phyloP scores from a whole-genome alignment of 1,140 invertebrate genomes.

The Dolichoris vasculosae region DNA sequence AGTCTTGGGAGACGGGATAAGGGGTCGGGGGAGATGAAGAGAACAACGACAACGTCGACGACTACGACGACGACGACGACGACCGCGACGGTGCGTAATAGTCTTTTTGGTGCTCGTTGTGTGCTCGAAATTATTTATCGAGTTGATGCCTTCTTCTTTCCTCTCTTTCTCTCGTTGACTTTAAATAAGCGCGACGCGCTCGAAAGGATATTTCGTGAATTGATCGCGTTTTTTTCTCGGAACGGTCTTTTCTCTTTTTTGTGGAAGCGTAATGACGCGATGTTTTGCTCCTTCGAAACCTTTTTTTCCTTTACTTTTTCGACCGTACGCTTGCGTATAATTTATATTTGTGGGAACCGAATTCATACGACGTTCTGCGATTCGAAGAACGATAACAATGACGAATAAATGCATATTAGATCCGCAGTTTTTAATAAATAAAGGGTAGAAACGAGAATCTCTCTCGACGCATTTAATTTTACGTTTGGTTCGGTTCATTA shows the following conservation, averaged over 20 bases:
- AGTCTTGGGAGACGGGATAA: background rate
- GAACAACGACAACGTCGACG: background rate
- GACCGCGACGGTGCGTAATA: background rate
- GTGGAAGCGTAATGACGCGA: slow-evolving; percentile 20
- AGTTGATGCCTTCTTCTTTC: background rate
- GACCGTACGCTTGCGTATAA: background rate
- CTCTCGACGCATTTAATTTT: background rate
- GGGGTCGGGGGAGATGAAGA: background rate
- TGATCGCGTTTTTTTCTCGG: slow-evolving; percentile 34
- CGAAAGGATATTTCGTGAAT: slow-evolving; percentile 37
- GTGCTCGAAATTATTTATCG: slow-evolving; percentile 48
- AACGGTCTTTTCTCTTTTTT: background rate
- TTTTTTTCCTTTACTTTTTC: background rate
- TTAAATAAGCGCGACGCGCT: slow-evolving; percentile 40
- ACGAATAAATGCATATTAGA: slow-evolving; percentile 44
- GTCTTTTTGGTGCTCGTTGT: slow-evolving; percentile 37
- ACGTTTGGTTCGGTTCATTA: background rate
- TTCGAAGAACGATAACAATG: slow-evolving; percentile 37
- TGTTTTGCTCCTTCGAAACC: background rate
- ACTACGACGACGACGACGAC: background rate
- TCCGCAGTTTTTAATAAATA: slow-evolving; percentile 16
- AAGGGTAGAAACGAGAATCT: background rate
- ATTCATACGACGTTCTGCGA: slow-evolving; percentile 27
- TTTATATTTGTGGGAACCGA: slow-evolving; percentile 49
- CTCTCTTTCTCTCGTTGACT: slow-evolving; percentile 28